phyloP scores from a whole-genome alignment of 2,797 vertebrate species.

The Anableps anableps region DNA sequence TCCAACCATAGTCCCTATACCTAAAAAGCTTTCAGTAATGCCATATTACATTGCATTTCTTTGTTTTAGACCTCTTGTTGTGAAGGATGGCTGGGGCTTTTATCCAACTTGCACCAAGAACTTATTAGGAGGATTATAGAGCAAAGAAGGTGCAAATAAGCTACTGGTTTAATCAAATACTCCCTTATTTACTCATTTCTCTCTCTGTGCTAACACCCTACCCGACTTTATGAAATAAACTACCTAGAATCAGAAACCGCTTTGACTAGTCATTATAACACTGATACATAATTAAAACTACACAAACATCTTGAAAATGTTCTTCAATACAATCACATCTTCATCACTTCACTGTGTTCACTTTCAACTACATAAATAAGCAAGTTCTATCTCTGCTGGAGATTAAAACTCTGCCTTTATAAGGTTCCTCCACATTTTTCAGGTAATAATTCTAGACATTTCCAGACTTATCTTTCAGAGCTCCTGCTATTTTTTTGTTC shows the following conservation, averaged over 20 bases:
- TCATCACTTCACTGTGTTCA: neutral
- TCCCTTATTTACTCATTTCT: constrained; percentile 24
- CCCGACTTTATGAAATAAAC: neutral
- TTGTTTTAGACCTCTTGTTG: constrained; percentile 38
- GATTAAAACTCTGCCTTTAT: too few relatives aligned
- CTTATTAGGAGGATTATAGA: constrained; percentile 57
- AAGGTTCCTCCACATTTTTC: neutral
- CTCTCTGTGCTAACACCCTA: neutral
- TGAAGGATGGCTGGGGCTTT: constrained; percentile 26
- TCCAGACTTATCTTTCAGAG: neutral
- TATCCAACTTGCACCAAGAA: constrained; percentile 40
- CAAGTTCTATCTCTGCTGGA: neutral
- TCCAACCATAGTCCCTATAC: neutral
- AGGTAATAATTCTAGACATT: neutral
- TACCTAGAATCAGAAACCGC: neutral
- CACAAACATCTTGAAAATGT: neutral
- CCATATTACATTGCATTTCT: neutral
- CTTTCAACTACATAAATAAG: neutral
- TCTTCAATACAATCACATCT: neutral
- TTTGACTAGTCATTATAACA: neutral
- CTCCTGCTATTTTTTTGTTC: too few relatives aligned
- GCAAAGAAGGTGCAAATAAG: constrained; percentile 29
- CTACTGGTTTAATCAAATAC: constrained; percentile 16
- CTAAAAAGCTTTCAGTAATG: neutral
- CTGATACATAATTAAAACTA: neutral